Conservation (phyloP, 2,113 vertebrate species). For the Passer domesticus region DNA sequence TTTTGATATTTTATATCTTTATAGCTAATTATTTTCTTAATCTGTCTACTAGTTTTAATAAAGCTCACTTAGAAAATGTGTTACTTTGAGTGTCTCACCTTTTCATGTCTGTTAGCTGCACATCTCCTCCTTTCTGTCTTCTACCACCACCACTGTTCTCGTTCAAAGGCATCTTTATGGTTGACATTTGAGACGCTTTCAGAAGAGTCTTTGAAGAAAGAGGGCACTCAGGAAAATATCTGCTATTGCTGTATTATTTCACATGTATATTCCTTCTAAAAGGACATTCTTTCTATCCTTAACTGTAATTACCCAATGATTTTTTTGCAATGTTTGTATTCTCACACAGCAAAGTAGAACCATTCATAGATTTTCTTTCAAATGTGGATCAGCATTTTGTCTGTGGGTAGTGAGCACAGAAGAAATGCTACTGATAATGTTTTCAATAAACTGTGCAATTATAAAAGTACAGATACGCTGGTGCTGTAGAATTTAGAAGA, state of each 20-base stretch:
- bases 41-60: neutral
- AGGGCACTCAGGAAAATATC: neutral
- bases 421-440: neutral
- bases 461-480: neutral
- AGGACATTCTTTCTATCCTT: neutral
- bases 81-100: neutral
- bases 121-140: neutral
- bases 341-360: neutral
- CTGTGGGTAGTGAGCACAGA: neutral
- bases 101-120: neutral
- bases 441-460: neutral
- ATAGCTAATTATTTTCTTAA: neutral
- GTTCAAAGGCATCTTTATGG: slow-evolving; percentile 1
- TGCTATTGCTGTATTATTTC: neutral
- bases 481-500: neutral
- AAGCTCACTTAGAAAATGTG: neutral
- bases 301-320: neutral
- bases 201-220: neutral
- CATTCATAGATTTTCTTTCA: neutral
- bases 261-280: neutral
- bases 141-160: neutral
- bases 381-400: neutral
- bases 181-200: neutral
- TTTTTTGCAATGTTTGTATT: neutral
- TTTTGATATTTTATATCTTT: neutral